Evolutionary conservation across 2,888 invertebrate species (phyloP).

Genomic region (Andrena dorsata): DNA sequence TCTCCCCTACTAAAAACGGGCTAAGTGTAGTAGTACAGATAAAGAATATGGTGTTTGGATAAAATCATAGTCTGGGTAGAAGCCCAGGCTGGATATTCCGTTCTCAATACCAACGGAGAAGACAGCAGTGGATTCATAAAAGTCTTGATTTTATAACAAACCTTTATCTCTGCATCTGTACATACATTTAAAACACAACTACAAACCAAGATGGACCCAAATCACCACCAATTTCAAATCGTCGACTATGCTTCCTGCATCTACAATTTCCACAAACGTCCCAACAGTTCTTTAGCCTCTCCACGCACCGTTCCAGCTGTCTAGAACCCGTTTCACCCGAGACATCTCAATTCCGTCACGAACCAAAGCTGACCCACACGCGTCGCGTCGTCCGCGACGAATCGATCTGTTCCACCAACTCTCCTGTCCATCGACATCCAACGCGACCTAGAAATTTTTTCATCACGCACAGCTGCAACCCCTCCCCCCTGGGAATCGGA

Average conservation of each 20-base stretch:
- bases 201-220: background rate
- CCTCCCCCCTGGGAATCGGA: slow-evolving; percentile 12
- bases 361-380: slow-evolving; percentile 9
- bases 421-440: background rate
- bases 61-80: too few relatives aligned
- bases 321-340: slow-evolving; percentile 27
- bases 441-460: background rate
- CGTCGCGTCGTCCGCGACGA: slow-evolving; percentile 29
- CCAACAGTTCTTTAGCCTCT: background rate
- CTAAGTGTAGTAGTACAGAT: too few relatives aligned
- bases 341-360: slow-evolving; percentile 47
- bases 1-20: too few relatives aligned
- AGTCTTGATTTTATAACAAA: too few relatives aligned
- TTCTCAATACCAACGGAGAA: too few relatives aligned
- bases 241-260: background rate
- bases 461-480: too few relatives aligned
- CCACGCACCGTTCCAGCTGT: slow-evolving; percentile 22
- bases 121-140: too few relatives aligned
- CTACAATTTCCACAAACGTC: slow-evolving; percentile 19
- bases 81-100: too few relatives aligned
- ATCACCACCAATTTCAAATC: background rate
- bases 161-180: background rate
- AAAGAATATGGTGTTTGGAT: too few relatives aligned
- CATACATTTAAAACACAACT: background rate
- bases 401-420: slow-evolving; percentile 40